Conservation (phyloP, 2,888 invertebrate species). For the Drosophila mimetica region DNA sequence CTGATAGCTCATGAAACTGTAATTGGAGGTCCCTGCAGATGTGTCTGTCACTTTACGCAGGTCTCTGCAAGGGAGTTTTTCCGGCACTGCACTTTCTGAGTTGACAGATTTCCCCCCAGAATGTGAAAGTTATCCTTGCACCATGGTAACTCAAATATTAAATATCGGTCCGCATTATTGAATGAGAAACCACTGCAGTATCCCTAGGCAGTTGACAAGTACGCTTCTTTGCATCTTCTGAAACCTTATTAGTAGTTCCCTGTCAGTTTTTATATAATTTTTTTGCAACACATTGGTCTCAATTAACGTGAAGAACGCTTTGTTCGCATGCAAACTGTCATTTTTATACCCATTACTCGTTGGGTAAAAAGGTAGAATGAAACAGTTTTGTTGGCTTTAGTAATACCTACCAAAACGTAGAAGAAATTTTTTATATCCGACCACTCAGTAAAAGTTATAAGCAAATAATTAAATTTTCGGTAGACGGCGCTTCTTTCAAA, state of each 20-base stretch:
- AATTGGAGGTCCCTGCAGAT: slow-evolving; percentile 35
- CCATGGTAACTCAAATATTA: too few relatives aligned
- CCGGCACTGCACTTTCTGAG: neutral
- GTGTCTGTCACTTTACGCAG: slow-evolving; percentile 7
- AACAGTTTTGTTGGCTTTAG: too few relatives aligned
- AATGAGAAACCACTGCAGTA: slow-evolving; percentile 36
- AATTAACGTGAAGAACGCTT: slow-evolving; percentile 29
- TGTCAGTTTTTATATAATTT: slow-evolving; percentile 14
- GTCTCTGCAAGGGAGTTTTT: neutral
- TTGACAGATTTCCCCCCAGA: slow-evolving; percentile 14
- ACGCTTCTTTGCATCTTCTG: slow-evolving; percentile 15
- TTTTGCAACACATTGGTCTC: slow-evolving; percentile 17
- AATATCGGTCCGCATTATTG: slow-evolving; percentile 13
- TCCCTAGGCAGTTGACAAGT: too few relatives aligned
- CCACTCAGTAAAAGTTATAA: too few relatives aligned
- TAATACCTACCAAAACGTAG: too few relatives aligned
- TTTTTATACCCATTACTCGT: too few relatives aligned
- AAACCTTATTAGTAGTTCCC: too few relatives aligned
- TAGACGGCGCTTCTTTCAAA: too few relatives aligned
- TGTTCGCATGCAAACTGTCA: slow-evolving; percentile 49
- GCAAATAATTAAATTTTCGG: too few relatives aligned
- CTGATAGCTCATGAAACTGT: slow-evolving; percentile 38
- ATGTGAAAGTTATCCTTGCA: too few relatives aligned
- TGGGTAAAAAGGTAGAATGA: too few relatives aligned
- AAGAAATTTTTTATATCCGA: too few relatives aligned